Conservation (phyloP, 2,888 invertebrate species). For the Thymelicus sylvestris region DNA sequence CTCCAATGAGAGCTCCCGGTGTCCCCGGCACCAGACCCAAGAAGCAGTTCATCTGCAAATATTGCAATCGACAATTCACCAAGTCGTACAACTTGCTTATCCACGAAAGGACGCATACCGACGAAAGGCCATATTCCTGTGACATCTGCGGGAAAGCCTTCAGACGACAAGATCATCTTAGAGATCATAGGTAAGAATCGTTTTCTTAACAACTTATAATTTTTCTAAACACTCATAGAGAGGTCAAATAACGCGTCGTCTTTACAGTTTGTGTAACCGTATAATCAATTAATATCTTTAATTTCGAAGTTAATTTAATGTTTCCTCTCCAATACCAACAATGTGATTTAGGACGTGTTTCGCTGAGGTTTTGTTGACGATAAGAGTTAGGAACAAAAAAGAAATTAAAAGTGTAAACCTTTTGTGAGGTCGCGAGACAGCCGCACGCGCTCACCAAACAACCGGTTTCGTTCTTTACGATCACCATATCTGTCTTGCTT, state of each 20-base stretch:
- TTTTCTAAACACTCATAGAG: background rate
- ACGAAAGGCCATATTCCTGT: conserved; percentile 97
- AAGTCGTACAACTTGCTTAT: conserved; percentile 99
- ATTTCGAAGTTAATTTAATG: conserved; percentile 67
- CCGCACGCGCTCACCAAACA: conserved; percentile 76
- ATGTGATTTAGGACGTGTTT: conserved; percentile 75
- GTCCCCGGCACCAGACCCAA: conserved; percentile 87
- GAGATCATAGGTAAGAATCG: conserved; percentile 91
- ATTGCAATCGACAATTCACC: conserved; percentile 98
- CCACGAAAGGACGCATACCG: conserved; percentile 98
- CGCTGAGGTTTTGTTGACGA: conserved; percentile 73
- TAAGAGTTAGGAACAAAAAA: conserved; percentile 74
- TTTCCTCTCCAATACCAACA: conserved; percentile 69
- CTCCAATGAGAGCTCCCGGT: conserved; percentile 83
- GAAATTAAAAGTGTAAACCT: conserved; percentile 77
- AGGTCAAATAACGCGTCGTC: background rate
- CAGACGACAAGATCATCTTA: conserved; percentile 96
- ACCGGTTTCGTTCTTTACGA: conserved; percentile 83
- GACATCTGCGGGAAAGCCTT: conserved; percentile 98
- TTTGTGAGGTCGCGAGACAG: conserved; percentile 82
- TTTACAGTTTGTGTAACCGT: conserved; percentile 37
- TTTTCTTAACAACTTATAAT: background rate
- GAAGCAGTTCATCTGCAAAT: conserved; percentile 98
- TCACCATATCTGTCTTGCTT: conserved; percentile 82
- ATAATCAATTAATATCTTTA: conserved; percentile 49